Conservation (phyloP, 1,140 invertebrate species). For the Oncopeltus fasciatus region DNA sequence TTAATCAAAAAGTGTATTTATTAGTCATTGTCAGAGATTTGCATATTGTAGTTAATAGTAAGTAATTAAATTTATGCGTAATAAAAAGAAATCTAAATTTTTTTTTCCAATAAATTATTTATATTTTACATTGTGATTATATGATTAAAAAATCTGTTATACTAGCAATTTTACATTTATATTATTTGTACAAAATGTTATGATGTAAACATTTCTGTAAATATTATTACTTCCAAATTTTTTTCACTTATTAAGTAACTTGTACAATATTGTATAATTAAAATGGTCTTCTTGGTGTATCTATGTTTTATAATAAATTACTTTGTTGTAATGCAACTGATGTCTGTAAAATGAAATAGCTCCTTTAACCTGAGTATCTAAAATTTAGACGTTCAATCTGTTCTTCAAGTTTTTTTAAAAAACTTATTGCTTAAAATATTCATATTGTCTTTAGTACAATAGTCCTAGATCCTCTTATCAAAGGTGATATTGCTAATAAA, state of each 20-base stretch:
- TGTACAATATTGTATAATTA: slow-evolving; percentile 4
- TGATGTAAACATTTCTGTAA: slow-evolving; percentile 5
- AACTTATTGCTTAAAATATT: too few relatives aligned
- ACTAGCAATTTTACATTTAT: slow-evolving; percentile 1
- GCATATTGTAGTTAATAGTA: neutral
- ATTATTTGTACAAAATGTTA: slow-evolving; percentile 8
- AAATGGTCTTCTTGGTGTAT: neutral
- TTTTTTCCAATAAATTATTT: slow-evolving; percentile 1
- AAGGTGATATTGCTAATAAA: too few relatives aligned
- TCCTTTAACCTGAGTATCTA: too few relatives aligned
- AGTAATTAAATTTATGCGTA: neutral
- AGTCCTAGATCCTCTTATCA: too few relatives aligned
- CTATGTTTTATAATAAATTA: slow-evolving; percentile 4
- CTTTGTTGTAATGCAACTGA: too few relatives aligned
- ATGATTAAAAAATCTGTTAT: neutral
- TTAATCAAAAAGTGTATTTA: neutral
- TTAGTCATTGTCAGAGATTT: slow-evolving; percentile 1
- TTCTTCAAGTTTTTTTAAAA: too few relatives aligned
- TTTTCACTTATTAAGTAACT: neutral
- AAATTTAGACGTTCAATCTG: too few relatives aligned
- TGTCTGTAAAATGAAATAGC: too few relatives aligned
- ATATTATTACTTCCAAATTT: neutral
- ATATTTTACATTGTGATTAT: neutral
- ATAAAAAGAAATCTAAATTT: neutral
- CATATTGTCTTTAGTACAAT: too few relatives aligned